Percentiles rank a stretch among this genome's conserved stretches.
phyloP scores from a whole-genome alignment of 2,888 invertebrate species.

The Dynastes grantii region DNA sequence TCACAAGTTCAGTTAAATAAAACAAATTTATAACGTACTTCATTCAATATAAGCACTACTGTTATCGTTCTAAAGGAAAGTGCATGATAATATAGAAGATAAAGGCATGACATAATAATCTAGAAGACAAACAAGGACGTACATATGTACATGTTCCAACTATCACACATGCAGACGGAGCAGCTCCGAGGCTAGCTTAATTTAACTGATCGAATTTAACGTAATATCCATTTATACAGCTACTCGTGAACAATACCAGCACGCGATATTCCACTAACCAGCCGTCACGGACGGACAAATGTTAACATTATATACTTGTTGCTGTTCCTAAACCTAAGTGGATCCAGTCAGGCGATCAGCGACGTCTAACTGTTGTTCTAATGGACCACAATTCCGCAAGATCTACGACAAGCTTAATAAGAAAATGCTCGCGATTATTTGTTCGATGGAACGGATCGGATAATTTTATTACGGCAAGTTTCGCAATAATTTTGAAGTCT shows the following conservation, averaged over 20 bases:
- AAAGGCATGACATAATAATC: too few species aligned
- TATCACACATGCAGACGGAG: slow-evolving; percentile 5
- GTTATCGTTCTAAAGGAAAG: too few species aligned
- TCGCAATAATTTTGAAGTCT: background rate
- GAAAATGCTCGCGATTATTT: slow-evolving; percentile 39
- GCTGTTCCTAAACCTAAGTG: slow-evolving; percentile 63
- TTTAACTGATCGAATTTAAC: slow-evolving; percentile 56
- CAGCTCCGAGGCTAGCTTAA: slow-evolving; percentile 32
- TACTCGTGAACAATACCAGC: slow-evolving; percentile 53
- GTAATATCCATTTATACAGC: slow-evolving; percentile 58
- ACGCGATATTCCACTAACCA: slow-evolving; percentile 58
- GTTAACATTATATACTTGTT: slow-evolving; percentile 63
- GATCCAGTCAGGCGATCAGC: slow-evolving; percentile 60
- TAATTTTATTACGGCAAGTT: slow-evolving; percentile 27
- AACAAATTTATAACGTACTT: too few species aligned
- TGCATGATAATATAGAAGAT: too few species aligned
- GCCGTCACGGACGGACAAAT: slow-evolving; percentile 60
- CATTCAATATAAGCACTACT: too few species aligned
- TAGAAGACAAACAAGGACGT: too few species aligned
- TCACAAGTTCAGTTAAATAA: too few species aligned
- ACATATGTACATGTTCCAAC: too few species aligned
- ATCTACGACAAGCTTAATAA: slow-evolving; percentile 42
- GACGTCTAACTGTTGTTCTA: slow-evolving; percentile 50
- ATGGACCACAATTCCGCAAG: slow-evolving; percentile 51
- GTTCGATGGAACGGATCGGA: background rate